Conservation (phyloP, 2,797 vertebrate species). For the Pangasius larnaudii region DNA sequence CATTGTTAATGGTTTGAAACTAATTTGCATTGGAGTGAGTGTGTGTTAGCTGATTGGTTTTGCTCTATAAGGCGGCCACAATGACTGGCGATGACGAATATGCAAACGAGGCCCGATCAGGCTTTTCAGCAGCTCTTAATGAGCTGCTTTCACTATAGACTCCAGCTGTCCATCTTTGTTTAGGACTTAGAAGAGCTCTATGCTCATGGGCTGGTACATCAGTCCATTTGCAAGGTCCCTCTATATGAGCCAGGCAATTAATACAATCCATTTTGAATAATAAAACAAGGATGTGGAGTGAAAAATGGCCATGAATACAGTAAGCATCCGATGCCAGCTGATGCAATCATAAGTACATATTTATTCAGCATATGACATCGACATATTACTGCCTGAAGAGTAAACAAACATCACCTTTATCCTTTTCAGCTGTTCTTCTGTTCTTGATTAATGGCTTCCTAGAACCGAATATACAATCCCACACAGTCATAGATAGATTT, state of each 20-base stretch:
- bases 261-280: conserved; percentile 32
- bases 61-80: conserved; percentile 43
- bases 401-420: conserved; percentile 22
- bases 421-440: not conserved
- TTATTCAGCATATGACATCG: conserved; percentile 16
- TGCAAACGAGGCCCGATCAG: conserved; percentile 49
- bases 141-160: conserved; percentile 42
- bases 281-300: conserved; percentile 3
- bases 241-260: conserved; percentile 32
- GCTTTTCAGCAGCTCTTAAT: conserved; percentile 51
- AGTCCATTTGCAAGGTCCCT: conserved; percentile 28
- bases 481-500: conserved; percentile 21
- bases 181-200: conserved; percentile 27
- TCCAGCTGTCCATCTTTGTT: conserved; percentile 52
- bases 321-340: not conserved
- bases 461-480: not conserved
- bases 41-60: conserved; percentile 50
- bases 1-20: conserved; percentile 48
- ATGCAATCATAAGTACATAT: conserved; percentile 21
- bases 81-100: conserved; percentile 43
- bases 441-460: conserved; percentile 15
- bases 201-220: conserved; percentile 31
- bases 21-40: conserved; percentile 46
- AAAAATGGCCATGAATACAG: conserved; percentile 18
- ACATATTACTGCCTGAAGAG: conserved; percentile 1